Evolutionary conservation across 2,888 invertebrate genomes (phyloP).

Genomic region (Tetranychus truncatus): DNA sequence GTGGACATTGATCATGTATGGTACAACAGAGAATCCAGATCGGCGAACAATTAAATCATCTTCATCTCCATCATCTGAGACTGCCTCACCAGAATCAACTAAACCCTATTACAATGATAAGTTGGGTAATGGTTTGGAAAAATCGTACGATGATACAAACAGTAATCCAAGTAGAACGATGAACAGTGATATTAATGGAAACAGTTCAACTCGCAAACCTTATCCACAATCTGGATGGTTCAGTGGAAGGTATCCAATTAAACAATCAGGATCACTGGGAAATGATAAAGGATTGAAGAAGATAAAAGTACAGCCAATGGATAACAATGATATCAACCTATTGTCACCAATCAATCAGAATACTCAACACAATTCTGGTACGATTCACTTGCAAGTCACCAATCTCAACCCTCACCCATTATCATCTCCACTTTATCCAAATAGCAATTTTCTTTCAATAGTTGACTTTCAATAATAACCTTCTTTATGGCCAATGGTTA

Average conservation of each 20-base stretch:
- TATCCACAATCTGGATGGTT: background rate
- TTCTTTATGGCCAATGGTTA: no score
- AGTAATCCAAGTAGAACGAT: background rate
- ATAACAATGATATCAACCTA: background rate
- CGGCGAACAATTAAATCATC: slow-evolving; percentile 17
- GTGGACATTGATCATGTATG: slow-evolving; percentile 82
- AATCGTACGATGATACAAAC: background rate
- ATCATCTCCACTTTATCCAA: background rate
- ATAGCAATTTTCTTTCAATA: no score
- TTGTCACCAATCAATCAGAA: slow-evolving; percentile 1
- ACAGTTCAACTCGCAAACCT: background rate
- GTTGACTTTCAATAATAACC: no score
- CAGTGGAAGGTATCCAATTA: background rate
- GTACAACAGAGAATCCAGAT: slow-evolving; percentile 47
- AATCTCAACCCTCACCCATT: background rate
- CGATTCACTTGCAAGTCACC: background rate
- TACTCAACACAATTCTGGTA: background rate
- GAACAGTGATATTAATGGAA: background rate
- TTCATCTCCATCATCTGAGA: background rate
- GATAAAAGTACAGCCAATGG: background rate
- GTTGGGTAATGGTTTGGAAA: background rate
- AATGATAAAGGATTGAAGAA: background rate
- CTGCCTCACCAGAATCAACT: background rate
- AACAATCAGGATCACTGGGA: background rate
- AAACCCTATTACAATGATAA: slow-evolving; percentile 5